Base-by-base conservation (phyloP, 2,888 invertebrate species). In the Drosophila borborema region DNA sequence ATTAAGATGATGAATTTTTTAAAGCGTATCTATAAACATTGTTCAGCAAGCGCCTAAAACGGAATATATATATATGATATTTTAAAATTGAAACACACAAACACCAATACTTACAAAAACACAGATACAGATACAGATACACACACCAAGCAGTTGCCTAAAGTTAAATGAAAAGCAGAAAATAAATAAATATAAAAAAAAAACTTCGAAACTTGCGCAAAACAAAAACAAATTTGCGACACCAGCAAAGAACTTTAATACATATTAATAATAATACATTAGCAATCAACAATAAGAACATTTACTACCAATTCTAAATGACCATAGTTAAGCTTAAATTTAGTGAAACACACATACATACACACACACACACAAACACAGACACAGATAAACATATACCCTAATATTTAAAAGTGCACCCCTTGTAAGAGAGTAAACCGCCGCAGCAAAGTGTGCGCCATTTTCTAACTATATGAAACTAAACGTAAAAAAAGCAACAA, bases 231-330 rank as follows among this genome's bases (percentile, higher is more conserved):
- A 65, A 77, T 77, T 75, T 86, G 84, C 77, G 74, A 83, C 80
- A 77, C 84, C 84, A 86, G 86, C 87, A 85, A 77, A 87, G 48
- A 86, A 86, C 87, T 87, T 87, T 86, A 87, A 81, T 75, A 73
- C 73, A 80, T 77, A 74, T 74, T 83, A 71, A 82, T 80, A 82
- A 77, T 77, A 74, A 87, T 60, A 66, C 64, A 80, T 75, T 79
- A 78, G 72, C 71, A 82, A 80, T 48, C 64, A 81, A 78, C 69
- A 81, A 82, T 68, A 77, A 82, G 66, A 74, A 78, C 72, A 81
- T 80, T 82, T 86, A 86, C 80, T 80, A 86, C 81, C 83, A 86
- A 88, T 86, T 88, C 85, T 87, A 86, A 86, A 87, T 86, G 88
- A 85, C 82, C 85, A 86, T 86, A 86, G 85, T 86, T 86, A 86